Conservation (phyloP, 1,140 invertebrate genomes). For the Cyclina sinensis region DNA sequence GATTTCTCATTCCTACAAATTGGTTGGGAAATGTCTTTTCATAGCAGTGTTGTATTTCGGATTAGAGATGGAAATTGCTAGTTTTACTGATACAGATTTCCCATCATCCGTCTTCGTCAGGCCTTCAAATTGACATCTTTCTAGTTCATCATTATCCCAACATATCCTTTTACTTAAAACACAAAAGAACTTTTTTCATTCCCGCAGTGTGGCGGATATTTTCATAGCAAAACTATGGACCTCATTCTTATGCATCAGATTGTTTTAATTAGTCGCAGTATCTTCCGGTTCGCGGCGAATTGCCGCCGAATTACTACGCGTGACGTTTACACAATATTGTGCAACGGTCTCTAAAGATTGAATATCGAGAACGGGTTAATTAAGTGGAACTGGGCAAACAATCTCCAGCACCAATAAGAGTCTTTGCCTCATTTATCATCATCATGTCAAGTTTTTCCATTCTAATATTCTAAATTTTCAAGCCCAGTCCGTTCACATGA, state of each 20-base stretch:
- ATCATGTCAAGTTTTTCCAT: constrained; percentile 68
- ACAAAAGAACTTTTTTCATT: constrained; percentile 47
- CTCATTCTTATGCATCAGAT: constrained; percentile 67
- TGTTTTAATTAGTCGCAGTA: constrained; percentile 62
- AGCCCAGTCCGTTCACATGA: constrained; percentile 52
- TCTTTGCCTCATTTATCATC: constrained; percentile 61
- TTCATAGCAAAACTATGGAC: constrained; percentile 52
- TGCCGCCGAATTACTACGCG: constrained; percentile 59
- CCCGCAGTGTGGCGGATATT: constrained; percentile 40
- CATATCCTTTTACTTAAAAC: constrained; percentile 65
- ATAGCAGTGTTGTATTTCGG: constrained; percentile 49
- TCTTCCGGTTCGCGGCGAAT: constrained; percentile 57
- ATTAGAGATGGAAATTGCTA: constrained; percentile 66
- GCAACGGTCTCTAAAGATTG: constrained; percentile 60
- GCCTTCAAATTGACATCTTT: constrained; percentile 43
- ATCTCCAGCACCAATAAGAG: constrained; percentile 62
- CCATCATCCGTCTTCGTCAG: constrained; percentile 61
- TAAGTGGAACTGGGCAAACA: constrained; percentile 63
- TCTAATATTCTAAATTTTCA: constrained; percentile 69
- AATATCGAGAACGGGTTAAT: constrained; percentile 59
- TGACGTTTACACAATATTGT: constrained; percentile 70
- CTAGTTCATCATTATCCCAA: constrained; percentile 64
- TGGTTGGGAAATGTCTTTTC: constrained; percentile 46
- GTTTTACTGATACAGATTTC: constrained; percentile 56
- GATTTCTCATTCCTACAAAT: constrained; percentile 30